Evolutionary conservation across 2,797 vertebrate genomes (phyloP).

Genomic region (Malurus splendens): DNA sequence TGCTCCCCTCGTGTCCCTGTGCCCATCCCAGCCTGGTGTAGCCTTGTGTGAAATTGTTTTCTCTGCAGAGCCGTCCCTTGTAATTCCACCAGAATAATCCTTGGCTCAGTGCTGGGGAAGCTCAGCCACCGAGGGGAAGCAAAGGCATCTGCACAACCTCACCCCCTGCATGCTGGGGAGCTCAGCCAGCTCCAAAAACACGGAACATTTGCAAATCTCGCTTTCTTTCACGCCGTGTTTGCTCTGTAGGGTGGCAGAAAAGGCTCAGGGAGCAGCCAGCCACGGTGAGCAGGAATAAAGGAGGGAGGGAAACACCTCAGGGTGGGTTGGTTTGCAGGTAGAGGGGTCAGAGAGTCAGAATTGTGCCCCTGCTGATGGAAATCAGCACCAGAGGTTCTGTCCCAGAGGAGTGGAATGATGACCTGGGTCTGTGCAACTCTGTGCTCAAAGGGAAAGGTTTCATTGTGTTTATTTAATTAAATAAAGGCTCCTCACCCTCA

Average conservation of each 20-base stretch:
- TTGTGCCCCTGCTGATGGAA: background rate
- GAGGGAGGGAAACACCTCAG: background rate
- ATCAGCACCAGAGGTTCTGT: background rate
- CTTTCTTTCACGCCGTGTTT: background rate
- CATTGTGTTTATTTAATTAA: background rate
- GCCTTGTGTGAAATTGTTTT: slow-evolving; percentile 67
- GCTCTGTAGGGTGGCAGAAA: background rate
- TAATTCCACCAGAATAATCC: slow-evolving; percentile 56
- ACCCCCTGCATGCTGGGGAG: background rate
- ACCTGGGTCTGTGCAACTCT: background rate
- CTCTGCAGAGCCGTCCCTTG: slow-evolving; percentile 30
- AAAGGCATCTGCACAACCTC: background rate
- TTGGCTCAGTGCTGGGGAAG: background rate
- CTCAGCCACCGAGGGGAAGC: background rate
- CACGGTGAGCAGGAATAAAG: background rate
- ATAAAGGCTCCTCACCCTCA: background rate
- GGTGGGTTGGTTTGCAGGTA: background rate
- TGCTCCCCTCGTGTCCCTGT: slow-evolving; percentile 26
- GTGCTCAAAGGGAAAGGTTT: background rate
- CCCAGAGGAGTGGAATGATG: background rate
- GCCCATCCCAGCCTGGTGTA: background rate
- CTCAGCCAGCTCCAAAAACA: background rate
- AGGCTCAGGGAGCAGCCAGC: background rate
- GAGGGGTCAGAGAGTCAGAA: background rate
- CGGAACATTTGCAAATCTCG: background rate